A percentile compares a stretch with the other conserved stretches of the same genome.
These are phyloP conservation scores for Achroia grisella DNA, from an alignment of 1,140 invertebrate species.

Conservation along the genomic window DNA sequence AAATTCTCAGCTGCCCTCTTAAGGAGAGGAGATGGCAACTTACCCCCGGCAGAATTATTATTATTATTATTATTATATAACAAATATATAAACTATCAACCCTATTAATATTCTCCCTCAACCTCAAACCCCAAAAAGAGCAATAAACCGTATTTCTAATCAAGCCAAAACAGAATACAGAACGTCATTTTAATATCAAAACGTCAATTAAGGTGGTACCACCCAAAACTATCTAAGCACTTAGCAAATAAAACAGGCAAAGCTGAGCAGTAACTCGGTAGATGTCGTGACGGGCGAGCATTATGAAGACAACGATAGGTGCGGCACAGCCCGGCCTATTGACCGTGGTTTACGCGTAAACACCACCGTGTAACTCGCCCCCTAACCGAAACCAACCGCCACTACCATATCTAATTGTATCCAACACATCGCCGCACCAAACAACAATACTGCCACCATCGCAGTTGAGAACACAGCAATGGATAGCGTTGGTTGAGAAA, in stretches of 20 bases:
- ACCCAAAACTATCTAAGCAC: constrained; percentile 31
- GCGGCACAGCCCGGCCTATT: constrained; percentile 50
- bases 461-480: constrained; percentile 12
- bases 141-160: no score
- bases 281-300: constrained; percentile 55
- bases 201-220: constrained; percentile 43
- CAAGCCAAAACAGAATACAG: no score
- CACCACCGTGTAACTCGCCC: constrained; percentile 31
- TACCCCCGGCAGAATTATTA: no score
- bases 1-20: no score
- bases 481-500: constrained; percentile 12
- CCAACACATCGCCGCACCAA: constrained; percentile 7
- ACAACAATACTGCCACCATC: no score
- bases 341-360: constrained; percentile 59
- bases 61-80: no score
- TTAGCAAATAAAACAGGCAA: constrained; percentile 57
- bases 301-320: constrained; percentile 61
- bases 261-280: constrained; percentile 42
- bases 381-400: constrained; percentile 4
- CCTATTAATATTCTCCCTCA: no score
- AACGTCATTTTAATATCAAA: not conserved
- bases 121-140: no score
- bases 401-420: not conserved
- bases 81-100: no score
- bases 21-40: no score